Evolutionary conservation across 2,797 vertebrate species (phyloP).

Genomic region (Acanthopagrus latus): DNA sequence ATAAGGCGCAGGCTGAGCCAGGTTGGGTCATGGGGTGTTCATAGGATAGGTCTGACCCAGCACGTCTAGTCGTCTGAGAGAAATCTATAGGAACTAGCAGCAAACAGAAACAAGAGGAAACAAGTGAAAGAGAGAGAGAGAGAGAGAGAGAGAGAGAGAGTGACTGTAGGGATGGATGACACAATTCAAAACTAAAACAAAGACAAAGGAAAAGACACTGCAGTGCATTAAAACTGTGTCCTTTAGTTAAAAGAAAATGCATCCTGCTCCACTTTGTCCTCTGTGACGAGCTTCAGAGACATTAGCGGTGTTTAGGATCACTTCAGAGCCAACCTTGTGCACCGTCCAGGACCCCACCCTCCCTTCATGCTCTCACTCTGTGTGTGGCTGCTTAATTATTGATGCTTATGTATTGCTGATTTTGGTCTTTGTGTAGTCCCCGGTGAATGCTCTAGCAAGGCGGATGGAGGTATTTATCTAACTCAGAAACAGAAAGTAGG

Average conservation of each 20-base stretch:
- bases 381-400: conserved; percentile 88
- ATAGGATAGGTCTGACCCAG: conserved; percentile 60
- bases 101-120: conserved; percentile 24
- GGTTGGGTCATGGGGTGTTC: conserved; percentile 62
- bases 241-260: conserved; percentile 42
- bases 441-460: conserved; percentile 74
- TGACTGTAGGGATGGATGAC: not conserved
- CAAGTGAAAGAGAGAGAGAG: not conserved
- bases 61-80: conserved; percentile 38
- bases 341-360: conserved; percentile 66
- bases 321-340: conserved; percentile 66
- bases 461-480: conserved; percentile 85
- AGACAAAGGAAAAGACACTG: conserved; percentile 5
- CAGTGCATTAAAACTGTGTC: not conserved
- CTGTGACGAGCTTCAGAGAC: conserved; percentile 50
- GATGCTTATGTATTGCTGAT: conserved; percentile 88
- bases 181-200: conserved; percentile 10
- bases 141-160: not conserved
- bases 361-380: conserved; percentile 63
- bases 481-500: conserved; percentile 81
- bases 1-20: conserved; percentile 60
- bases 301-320: conserved; percentile 73
- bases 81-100: conserved; percentile 34
- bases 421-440: conserved; percentile 86
- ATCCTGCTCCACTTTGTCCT: conserved; percentile 31